Evolutionary conservation across 2,888 invertebrate genomes (phyloP), one percentile per base, ranked within the genome.

Genomic region (Pyrocoelia pectoralis): DNA sequence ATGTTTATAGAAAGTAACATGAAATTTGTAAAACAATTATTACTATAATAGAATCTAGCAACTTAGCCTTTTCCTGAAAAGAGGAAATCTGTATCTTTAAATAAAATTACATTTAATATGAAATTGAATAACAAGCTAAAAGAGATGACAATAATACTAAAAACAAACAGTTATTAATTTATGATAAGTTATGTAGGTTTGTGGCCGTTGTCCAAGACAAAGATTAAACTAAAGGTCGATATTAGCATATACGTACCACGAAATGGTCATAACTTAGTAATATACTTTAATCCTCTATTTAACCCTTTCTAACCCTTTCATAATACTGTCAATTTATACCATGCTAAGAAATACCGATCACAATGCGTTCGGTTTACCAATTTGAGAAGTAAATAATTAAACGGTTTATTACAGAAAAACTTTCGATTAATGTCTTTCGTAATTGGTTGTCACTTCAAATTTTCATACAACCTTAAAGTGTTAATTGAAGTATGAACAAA

Each of bases 121-220:
- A 24, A 24, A 24, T 24, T 24, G n/a, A n/a, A n/a, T n/a, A n/a
- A 24, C 8, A 24, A 24, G 24, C 24, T n/a, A n/a, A 24, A 24
- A 24, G 4, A 24, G 24, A 24, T 24, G n/a, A 33, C 33, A 33
- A 33, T 33, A 33, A 33, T 33, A 33, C n/a, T 33, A 33, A 33
- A 33, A 33, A 33, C 33, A 33, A 33, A n/a, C n/a, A 33, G 33
- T 33, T 33, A 33, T 33, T 33, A 33, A 33, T 33, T 33, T 33
- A 33, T 33, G 33, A 33, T 33, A 33, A 33, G 33, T 33, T 33
- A 33, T 33, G 33, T 33, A 33, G 33, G 33, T 33, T n/a, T n/a
- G 33, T 33, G 33, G 33, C 8, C 33, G 10, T 33, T 33, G 33
- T 33, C 33, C 33, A 33, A 33, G 33, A 33, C 33, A 33, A n/a